These are phyloP conservation scores for Heliconius erato DNA, from an alignment of 2,888 invertebrate genomes.

Conservation along the genomic window DNA sequence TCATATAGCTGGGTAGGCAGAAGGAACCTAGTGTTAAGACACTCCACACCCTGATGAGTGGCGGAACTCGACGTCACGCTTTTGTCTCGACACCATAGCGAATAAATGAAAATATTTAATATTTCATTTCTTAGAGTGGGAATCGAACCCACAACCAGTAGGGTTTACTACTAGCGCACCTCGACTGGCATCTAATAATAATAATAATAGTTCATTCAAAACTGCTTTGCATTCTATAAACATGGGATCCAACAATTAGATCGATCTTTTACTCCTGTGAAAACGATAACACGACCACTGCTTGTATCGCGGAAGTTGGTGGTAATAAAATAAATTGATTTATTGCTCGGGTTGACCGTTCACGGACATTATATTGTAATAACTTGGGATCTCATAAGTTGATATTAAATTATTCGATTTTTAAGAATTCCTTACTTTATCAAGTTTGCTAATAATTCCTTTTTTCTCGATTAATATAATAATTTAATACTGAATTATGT, in stretches of 20 bases:
- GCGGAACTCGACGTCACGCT: too few species aligned
- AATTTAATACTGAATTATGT: background rate
- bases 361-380: constrained; percentile 30
- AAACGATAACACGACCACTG: constrained; percentile 38
- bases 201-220: constrained; percentile 58
- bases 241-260: constrained; percentile 65
- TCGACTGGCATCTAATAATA: too few species aligned
- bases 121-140: too few species aligned
- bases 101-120: too few species aligned
- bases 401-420: background rate
- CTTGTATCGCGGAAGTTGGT: constrained; percentile 28
- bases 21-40: too few species aligned
- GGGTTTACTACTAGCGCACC: too few species aligned
- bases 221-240: constrained; percentile 57
- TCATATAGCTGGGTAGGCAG: too few species aligned
- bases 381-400: background rate
- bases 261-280: constrained; percentile 30
- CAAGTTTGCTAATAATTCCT: background rate
- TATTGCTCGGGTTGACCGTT: constrained; percentile 38
- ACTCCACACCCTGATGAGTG: too few species aligned
- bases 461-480: background rate
- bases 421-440: background rate
- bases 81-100: too few species aligned
- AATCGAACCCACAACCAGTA: too few species aligned
- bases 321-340: constrained; percentile 42